Evolutionary conservation across 2,888 invertebrate genomes (phyloP).

Genomic region (Elmis aenea): DNA sequence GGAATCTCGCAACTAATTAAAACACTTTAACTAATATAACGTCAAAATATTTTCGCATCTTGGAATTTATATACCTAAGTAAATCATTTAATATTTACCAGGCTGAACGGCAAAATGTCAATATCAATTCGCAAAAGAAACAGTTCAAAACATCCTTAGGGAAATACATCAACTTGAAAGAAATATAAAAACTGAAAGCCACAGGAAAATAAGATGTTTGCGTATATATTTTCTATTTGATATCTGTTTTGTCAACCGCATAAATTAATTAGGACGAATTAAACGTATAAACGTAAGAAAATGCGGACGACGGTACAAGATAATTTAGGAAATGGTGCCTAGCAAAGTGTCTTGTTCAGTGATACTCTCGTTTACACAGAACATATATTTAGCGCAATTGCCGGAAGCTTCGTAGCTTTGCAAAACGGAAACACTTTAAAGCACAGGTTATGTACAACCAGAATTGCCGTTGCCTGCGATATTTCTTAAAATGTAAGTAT

Average conservation of each 20-base stretch:
- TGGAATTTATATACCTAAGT: no score
- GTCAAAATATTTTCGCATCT: no score
- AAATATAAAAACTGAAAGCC: constrained; percentile 7
- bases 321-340: constrained; percentile 17
- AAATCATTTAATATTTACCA: no score
- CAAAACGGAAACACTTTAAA: constrained; percentile 6
- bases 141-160: constrained; percentile 6
- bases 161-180: constrained; percentile 7
- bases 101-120: constrained; percentile 5
- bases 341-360: constrained; percentile 12
- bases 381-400: constrained; percentile 13
- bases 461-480: no score
- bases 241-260: constrained; percentile 14
- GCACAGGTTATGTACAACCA: constrained; percentile 5
- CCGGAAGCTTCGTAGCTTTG: constrained; percentile 7
- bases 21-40: no score
- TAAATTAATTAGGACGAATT: constrained; percentile 16
- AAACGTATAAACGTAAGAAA: constrained; percentile 10
- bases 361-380: constrained; percentile 8
- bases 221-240: no score
- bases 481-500: no score
- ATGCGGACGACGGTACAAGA: constrained; percentile 12
- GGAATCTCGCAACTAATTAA: no score
- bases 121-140: constrained; percentile 7
- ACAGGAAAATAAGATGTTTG: constrained; percentile 10